Conservation (phyloP, 1,140 invertebrate genomes). For the Nixonia krombeini region DNA sequence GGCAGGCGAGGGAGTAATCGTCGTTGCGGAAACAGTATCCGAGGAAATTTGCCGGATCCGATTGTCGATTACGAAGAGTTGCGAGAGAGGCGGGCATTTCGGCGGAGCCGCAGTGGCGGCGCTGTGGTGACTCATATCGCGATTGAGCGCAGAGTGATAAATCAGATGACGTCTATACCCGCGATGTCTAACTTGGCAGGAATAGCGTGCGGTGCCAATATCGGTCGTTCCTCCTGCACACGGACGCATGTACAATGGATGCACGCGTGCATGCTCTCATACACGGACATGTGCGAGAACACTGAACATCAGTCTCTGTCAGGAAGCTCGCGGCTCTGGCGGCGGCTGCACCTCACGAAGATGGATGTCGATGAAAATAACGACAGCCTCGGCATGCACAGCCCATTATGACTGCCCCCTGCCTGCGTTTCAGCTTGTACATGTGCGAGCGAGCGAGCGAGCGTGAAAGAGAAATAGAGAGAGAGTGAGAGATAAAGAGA, state of each 20-base stretch:
- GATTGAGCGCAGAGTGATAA: constrained; percentile 46
- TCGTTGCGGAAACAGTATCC: background rate
- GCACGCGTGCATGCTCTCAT: background rate
- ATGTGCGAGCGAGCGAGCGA: background rate
- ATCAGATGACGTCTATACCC: constrained; percentile 40
- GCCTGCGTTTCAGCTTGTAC: background rate
- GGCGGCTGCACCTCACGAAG: constrained; percentile 41
- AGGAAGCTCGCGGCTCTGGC: constrained; percentile 29
- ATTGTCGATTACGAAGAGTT: too few relatives aligned
- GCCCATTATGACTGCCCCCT: constrained; percentile 19
- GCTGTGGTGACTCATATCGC: constrained; percentile 46
- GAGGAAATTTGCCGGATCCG: background rate
- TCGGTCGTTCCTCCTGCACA: constrained; percentile 1
- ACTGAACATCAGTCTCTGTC: constrained; percentile 50
- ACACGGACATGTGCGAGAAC: constrained; percentile 8
- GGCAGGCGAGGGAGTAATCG: background rate
- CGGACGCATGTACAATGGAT: too few relatives aligned
- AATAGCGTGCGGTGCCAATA: constrained; percentile 26
- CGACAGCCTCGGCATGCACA: constrained; percentile 11
- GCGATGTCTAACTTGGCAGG: constrained; percentile 32
- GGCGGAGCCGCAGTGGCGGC: too few relatives aligned
- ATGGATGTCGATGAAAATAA: constrained; percentile 51
- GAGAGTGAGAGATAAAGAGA: background rate
- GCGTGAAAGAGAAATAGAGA: too few relatives aligned
- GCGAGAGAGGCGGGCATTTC: too few relatives aligned